Evolutionary conservation across 2,888 invertebrate species (phyloP), one percentile per base, ranked within the genome.

Genomic region (Amiota communis): DNA sequence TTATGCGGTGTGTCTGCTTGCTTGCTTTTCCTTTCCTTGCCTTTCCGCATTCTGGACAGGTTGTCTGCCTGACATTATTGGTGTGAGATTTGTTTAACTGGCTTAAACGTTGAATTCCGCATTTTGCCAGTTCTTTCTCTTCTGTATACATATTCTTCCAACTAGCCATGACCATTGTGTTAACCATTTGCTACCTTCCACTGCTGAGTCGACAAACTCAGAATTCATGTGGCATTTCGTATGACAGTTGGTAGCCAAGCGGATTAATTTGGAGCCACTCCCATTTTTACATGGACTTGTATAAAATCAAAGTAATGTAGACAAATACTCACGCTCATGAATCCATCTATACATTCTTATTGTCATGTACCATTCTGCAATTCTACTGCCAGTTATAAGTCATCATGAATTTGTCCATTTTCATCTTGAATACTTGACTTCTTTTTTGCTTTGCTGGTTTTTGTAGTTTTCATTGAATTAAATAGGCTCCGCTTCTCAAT

Each of bases 101-200:
- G 53, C 53, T 53, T 53, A 53, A 53, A n/a, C 53, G 53, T 53
- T 53, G 3, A 53, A 53, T n/a, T 53, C 53, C 53, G 53, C n/a
- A 12, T 53, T 36, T 6, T 6, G n/a, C n/a, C 53, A 53, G n/a
- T 9, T 1, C 53, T 53, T 53, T 53, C 0, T 36, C 36, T 36
- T 36, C 8, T 51, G 8, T 51, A 11, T 51, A 10, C 6, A 51
- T 36, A 6, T 6, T 36, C 36, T 6, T 36, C 36, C 36, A 36
- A 6, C 36, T 36, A 6, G 6, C 3, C 8, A 36, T 36, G 36
- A 36, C 36, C 36, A 36, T 36, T 36, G 36, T 36, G 36, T 36
- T 36, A 36, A 36, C 36, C 36, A 36, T 36, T 36, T 36, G 36
- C 36, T 36, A 36, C 36, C 36, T 36, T 36, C 6, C 36, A 6